Evolutionary conservation across 2,888 invertebrate genomes (phyloP).

Genomic region (Pammene fasciana): DNA sequence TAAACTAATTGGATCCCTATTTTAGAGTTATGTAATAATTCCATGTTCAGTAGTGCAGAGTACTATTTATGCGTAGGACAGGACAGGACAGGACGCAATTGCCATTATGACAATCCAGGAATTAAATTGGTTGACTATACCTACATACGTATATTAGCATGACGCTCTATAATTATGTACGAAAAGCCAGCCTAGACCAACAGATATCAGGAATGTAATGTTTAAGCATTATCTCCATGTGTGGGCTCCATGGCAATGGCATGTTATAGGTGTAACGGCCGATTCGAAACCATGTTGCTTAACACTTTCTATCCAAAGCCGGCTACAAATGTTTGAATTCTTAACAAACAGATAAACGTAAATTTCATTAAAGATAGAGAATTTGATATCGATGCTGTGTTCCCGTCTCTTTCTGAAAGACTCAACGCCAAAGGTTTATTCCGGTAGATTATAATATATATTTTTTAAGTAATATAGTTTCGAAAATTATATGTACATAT

Average conservation of each 20-base stretch:
- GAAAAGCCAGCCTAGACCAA: no score
- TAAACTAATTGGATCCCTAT: no score
- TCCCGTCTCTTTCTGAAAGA: conserved; percentile 25
- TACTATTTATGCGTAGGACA: no score
- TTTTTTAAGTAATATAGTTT: not conserved
- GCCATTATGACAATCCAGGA: no score
- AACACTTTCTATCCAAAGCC: conserved; percentile 15
- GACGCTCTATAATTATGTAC: no score
- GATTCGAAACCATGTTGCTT: conserved; percentile 2
- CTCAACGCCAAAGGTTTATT: conserved; percentile 26
- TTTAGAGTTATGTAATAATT: no score
- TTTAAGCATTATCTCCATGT: not conserved
- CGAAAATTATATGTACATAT: not conserved
- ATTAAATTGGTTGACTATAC: no score
- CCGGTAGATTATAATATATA: not conserved
- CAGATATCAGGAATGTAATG: not conserved
- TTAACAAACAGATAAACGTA: conserved; percentile 25
- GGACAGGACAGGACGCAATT: no score
- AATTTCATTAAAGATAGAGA: conserved; percentile 29
- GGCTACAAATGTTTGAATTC: conserved; percentile 11
- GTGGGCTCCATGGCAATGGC: not conserved
- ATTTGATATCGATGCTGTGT: conserved; percentile 25
- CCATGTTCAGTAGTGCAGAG: no score
- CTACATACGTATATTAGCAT: no score
- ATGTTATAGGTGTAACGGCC: not conserved